Percentiles rank a stretch among this genome's conserved stretches.
Conservation (phyloP, 2,113 vertebrate genomes). For the Vulpes ferrilata region DNA sequence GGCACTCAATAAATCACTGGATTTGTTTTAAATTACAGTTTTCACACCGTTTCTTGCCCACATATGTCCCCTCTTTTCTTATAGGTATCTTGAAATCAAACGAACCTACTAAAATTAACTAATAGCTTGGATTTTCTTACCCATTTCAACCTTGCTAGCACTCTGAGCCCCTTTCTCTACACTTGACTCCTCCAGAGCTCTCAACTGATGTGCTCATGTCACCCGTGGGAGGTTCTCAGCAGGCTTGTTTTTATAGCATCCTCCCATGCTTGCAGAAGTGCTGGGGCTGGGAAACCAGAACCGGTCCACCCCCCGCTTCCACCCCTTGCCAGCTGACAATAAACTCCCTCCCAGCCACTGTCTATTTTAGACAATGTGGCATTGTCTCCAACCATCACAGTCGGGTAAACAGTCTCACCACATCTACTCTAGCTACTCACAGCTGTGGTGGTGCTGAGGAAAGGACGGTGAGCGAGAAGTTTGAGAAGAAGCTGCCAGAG, state of each 20-base stretch:
- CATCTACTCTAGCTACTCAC: neutral
- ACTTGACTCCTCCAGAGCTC: neutral
- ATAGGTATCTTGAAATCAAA: conserved; percentile 2
- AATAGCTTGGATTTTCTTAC: neutral
- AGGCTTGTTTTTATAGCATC: conserved; percentile 54
- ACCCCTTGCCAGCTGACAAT: conserved; percentile 35
- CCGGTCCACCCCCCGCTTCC: conserved; percentile 4
- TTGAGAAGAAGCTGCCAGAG: neutral
- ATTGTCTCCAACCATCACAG: neutral
- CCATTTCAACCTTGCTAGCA: neutral
- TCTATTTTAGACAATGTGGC: conserved; percentile 53
- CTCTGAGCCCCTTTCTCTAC: neutral
- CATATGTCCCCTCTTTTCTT: neutral
- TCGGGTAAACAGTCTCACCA: neutral
- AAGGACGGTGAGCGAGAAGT: neutral
- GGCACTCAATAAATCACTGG: neutral
- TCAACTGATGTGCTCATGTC: neutral
- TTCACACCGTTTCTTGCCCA: neutral
- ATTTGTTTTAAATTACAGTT: conserved; percentile 17
- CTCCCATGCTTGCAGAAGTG: conserved; percentile 20
- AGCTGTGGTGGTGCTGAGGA: neutral
- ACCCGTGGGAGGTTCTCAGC: conserved; percentile 23
- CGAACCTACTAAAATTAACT: neutral
- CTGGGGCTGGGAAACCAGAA: conserved; percentile 17
- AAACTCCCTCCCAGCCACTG: conserved; percentile 19